Base-by-base conservation (phyloP, 1,140 invertebrate genomes). In the Phthorimaea operculella region DNA sequence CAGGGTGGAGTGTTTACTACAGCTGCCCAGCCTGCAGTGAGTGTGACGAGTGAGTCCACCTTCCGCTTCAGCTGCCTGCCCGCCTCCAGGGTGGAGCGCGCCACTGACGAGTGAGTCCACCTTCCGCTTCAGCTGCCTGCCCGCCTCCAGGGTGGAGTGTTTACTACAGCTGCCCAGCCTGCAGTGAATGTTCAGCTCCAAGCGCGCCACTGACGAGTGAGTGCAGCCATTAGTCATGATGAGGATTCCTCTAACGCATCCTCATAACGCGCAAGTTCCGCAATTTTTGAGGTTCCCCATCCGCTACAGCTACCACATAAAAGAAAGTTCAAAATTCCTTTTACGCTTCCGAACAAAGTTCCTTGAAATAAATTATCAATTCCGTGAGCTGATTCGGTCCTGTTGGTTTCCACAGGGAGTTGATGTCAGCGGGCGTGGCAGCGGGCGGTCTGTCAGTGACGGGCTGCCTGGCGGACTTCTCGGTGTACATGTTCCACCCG, bases 401-500 rank as follows among this genome's bases (percentile, higher is more conserved):
- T n/a, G n/a, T n/a, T n/a, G n/a, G n/a, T n/a, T n/a, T 12, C 8
- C 36, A 18, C 66, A 88, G 88, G 57, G 90, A 92, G 84, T 90
- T 78, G 88, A 87, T 62, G 72, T 88, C 79, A 63, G 87, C 87
- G 8, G 88, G 89, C 5, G 89, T 91, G 4, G 91, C 92, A 0
- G 91, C 93, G 57, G 96, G 95, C 36, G 96, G 96, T 4, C 83
- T 97, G 0, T 98, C 95, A 78, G 94, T 98, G 0, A 98, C 96
- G 0, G 96, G 95, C 4, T 97, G 95, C 70, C 86, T 99, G 52
- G 94, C 96, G 0, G 96, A 99, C 80, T 99, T 99, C 79, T 98
- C 96, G 0, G 92, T 99, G 0, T 98, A 97, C 79, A 97, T 99
- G 60, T 98, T 98, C 86, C 97, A 99, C 88, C 97, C 97, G 0